phyloP scores from a whole-genome alignment of 2,113 vertebrate species.

The Rhizomys pruinosus region DNA sequence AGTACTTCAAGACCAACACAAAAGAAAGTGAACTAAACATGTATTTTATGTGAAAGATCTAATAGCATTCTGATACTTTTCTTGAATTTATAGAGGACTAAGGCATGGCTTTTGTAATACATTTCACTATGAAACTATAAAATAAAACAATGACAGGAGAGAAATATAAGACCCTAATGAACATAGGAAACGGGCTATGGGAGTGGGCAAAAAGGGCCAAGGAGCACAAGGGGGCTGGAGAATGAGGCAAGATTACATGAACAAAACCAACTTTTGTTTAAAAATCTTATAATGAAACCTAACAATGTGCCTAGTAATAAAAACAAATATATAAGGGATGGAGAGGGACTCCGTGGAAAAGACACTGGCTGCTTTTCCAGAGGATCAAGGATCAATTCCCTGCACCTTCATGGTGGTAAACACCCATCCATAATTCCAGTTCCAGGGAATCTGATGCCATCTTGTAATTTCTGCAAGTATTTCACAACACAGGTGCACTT shows the following conservation, averaged over 20 bases:
- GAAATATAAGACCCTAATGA: neutral
- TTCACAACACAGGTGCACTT: too few species aligned
- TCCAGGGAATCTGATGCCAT: too few species aligned
- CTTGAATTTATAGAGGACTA: neutral
- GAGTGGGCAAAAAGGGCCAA: too few species aligned
- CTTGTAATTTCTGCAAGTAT: too few species aligned
- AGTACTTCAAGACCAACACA: neutral
- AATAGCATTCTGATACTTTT: neutral
- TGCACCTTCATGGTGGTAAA: too few species aligned
- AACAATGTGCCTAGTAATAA: neutral
- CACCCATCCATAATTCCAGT: too few species aligned
- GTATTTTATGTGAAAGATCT: neutral
- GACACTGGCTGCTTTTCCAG: too few species aligned
- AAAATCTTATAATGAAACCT: neutral
- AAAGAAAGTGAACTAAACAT: neutral
- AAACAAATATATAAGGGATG: neutral
- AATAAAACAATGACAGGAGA: neutral
- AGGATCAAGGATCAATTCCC: too few species aligned
- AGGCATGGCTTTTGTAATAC: too few species aligned
- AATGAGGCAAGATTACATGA: too few species aligned
- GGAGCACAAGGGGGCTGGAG: accelerated
- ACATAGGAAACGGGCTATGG: neutral
- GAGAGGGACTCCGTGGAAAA: too few species aligned
- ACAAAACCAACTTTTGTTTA: neutral
- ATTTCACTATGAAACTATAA: neutral